Evolutionary conservation across 2,797 vertebrate species (phyloP), one percentile per base, ranked within the genome.

Genomic region (Lateolabrax maculatus): DNA sequence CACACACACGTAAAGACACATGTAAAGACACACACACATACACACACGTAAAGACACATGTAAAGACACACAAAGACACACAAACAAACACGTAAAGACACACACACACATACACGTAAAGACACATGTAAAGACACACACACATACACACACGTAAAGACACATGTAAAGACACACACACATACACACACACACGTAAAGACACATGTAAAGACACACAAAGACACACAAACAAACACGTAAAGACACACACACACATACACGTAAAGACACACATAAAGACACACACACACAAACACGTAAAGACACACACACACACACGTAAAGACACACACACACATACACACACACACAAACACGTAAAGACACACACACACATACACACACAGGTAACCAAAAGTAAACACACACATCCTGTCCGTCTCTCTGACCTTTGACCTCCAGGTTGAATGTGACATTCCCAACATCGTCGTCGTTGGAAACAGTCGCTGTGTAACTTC

Each of bases 391-490:
- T 34, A 34, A 34, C 3, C n/a, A n/a, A n/a, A n/a, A n/a, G n/a
- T n/a, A n/a, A n/a, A n/a, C n/a, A n/a, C n/a, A n/a, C n/a, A n/a
- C n/a, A n/a, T n/a, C n/a, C n/a, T n/a, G n/a, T n/a, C n/a, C n/a
- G n/a, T 6, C 1, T 34, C 0, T 58, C 85, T 91, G 71, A 95
- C 94, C 92, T 91, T 84, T 90, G 71, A 98, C 95, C 89, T 97
- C 94, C 71, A 98, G 91, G 43, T 93, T 81, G 88, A 98, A 98
- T 34, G 93, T 87, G 8, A 96, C 60, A 11, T 96, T 92, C 77
- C 90, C 78, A 0, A 75, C 34, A 0, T 92, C 96, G 0, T 98
- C 96, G 2, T 96, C 95, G 0, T 97, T 96, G 84, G 70, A 93
- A 69, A 91, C 96, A 0, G 80, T 84, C 10, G 95, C 94, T 6